phyloP scores from a whole-genome alignment of 2,888 invertebrate species.

The Ischnura elegans region DNA sequence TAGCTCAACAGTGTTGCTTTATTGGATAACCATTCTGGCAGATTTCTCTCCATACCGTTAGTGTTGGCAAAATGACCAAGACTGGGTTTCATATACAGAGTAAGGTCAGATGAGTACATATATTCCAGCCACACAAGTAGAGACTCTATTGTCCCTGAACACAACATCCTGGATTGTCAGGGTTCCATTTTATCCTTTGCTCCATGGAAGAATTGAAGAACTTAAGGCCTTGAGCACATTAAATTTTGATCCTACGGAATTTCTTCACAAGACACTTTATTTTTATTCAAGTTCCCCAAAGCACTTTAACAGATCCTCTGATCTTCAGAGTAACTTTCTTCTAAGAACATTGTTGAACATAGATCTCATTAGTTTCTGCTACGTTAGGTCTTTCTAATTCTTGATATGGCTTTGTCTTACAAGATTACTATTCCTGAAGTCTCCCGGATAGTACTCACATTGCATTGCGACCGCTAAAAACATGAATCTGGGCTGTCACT shows the following conservation, averaged over 20 bases:
- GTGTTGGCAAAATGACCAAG: conserved; percentile 90
- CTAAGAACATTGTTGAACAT: conserved; percentile 90
- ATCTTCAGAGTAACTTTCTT: conserved; percentile 92
- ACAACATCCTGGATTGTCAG: conserved; percentile 90
- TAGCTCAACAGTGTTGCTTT: conserved; percentile 67
- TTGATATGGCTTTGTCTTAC: conserved; percentile 90
- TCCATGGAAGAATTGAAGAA: conserved; percentile 88
- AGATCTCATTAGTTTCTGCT: conserved; percentile 86
- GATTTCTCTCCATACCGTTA: conserved; percentile 84
- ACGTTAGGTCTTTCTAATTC: conserved; percentile 87
- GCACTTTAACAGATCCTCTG: conserved; percentile 93
- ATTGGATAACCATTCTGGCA: conserved; percentile 58
- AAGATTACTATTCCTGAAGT: conserved; percentile 89
- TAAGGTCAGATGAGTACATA: conserved; percentile 90
- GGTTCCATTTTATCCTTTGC: conserved; percentile 93
- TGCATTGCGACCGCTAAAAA: conserved; percentile 87
- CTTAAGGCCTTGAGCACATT: conserved; percentile 93
- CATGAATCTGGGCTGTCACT: conserved; percentile 95
- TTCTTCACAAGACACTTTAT: conserved; percentile 96
- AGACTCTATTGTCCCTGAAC: conserved; percentile 90
- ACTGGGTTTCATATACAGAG: conserved; percentile 88
- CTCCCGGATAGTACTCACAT: conserved; percentile 88
- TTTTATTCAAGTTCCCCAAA: conserved; percentile 94
- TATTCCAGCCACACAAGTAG: conserved; percentile 91
- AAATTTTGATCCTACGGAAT: conserved; percentile 86